Percentiles rank a stretch among this genome's conserved stretches.
phyloP scores from a whole-genome alignment of 2,113 vertebrate species.

The Mungos mungo region DNA sequence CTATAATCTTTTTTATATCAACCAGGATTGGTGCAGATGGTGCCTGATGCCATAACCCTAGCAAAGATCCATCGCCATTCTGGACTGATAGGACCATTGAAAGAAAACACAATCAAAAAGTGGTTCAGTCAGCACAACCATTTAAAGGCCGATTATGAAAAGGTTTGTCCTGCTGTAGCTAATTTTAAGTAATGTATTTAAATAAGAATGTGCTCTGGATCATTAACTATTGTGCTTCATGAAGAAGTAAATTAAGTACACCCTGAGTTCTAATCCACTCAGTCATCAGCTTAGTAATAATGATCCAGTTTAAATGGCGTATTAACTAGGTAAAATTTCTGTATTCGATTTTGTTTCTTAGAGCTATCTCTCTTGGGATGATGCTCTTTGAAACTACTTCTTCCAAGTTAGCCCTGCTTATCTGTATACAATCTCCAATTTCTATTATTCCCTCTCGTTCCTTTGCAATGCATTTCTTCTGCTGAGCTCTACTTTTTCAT shows the following conservation, averaged over 20 bases:
- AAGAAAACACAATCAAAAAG: conserved; percentile 86
- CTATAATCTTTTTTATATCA: conserved; percentile 44
- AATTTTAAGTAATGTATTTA: conserved; percentile 59
- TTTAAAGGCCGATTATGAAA: conserved; percentile 81
- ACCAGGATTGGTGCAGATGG: conserved; percentile 86
- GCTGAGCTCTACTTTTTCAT: background rate
- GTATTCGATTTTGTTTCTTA: background rate
- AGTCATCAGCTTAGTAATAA: background rate
- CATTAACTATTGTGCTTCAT: conserved; percentile 24
- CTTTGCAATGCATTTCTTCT: background rate
- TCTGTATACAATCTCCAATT: background rate
- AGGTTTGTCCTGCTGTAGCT: conserved; percentile 75
- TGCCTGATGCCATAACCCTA: conserved; percentile 85
- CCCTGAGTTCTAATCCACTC: conserved; percentile 26
- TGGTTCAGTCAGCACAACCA: conserved; percentile 86
- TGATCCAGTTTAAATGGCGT: background rate
- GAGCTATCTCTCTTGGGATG: background rate
- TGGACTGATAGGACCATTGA: conserved; percentile 85
- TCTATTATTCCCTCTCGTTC: background rate
- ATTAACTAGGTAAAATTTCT: background rate
- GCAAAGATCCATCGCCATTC: conserved; percentile 84
- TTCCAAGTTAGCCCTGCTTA: background rate
- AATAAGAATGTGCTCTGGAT: background rate
- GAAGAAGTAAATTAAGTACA: conserved; percentile 44
- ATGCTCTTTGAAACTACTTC: background rate